Base-by-base conservation (phyloP, 1,140 invertebrate genomes). In the Ephestia elutella region DNA sequence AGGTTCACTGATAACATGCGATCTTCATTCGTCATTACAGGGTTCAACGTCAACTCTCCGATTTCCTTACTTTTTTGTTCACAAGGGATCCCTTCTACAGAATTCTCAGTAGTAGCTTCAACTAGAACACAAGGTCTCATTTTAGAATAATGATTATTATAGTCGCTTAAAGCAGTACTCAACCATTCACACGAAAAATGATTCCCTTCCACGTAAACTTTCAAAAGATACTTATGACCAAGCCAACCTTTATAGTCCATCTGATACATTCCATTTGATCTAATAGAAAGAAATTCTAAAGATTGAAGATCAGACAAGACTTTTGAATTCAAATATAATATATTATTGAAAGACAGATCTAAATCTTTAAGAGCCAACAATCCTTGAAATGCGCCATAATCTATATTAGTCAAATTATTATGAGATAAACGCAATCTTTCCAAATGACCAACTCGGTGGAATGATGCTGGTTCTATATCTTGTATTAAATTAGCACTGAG, bases 171-270 rank as follows among this genome's bases (percentile, higher is more conserved):
- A 10, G 73, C 77, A 7, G 56, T 71, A 4, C 65, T 71, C 9
- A 87, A 57, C 82, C 82, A 87, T 11, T 76, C 65, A 56, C 85
- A 87, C 50, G 75, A 70, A 38, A 82, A 71, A 44, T 66, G 70
- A 53, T 86, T 87, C 5, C 66, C 78, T 21, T 87, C 85, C 9
- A 87, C 54, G 63, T 75, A 80, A 13, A 86, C 68, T n/a, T 48
- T 71, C 21, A 87, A 62, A 53, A 75, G 64, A 32, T 56, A 50
- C 35, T 78, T 75, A 59, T 82, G 80, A 0, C 63, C 57, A 5
- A 78, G 61, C 85, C 85, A 87, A 55, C 54, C 60, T 7, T 72
- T 77, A 49, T 76, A 70, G 17, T 82, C 70, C 9, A 87, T 63
- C 20, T 57, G 56, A 38, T 56, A 18, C 62, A 87, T 62, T 9